These are phyloP conservation scores for Myzus persicae DNA, from an alignment of 1,140 invertebrate genomes.

Conservation along the genomic window DNA sequence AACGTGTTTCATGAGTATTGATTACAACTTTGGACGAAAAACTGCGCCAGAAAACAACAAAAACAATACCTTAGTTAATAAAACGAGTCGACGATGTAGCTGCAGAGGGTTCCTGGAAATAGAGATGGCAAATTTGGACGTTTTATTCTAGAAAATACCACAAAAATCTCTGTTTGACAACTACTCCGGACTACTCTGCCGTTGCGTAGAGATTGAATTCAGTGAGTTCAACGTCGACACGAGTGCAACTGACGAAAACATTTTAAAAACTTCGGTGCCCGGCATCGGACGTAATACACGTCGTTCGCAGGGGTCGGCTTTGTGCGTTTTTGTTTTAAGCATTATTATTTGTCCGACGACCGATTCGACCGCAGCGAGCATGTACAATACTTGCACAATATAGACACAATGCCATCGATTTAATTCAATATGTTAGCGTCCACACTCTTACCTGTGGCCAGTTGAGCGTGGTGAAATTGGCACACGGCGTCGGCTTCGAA, in stretches of 20 bases:
- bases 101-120: too few species aligned
- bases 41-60: too few species aligned
- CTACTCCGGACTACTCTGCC: too few species aligned
- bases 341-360: too few species aligned
- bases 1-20: too few species aligned
- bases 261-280: neutral
- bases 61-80: too few species aligned
- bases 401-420: neutral
- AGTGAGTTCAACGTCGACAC: neutral
- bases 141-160: neutral
- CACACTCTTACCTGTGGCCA: constrained; percentile 73
- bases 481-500: constrained; percentile 80
- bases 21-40: too few species aligned
- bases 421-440: neutral
- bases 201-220: neutral
- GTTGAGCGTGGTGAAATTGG: constrained; percentile 78
- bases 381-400: neutral
- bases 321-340: neutral
- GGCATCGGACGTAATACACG: neutral
- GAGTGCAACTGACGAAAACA: too few species aligned
- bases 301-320: neutral
- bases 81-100: too few species aligned
- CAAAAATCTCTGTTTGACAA: neutral
- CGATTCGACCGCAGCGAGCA: too few species aligned
- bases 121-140: neutral